These are phyloP conservation scores for Dolomedes plantarius DNA, from an alignment of 2,888 invertebrate species.

Conservation along the genomic window DNA sequence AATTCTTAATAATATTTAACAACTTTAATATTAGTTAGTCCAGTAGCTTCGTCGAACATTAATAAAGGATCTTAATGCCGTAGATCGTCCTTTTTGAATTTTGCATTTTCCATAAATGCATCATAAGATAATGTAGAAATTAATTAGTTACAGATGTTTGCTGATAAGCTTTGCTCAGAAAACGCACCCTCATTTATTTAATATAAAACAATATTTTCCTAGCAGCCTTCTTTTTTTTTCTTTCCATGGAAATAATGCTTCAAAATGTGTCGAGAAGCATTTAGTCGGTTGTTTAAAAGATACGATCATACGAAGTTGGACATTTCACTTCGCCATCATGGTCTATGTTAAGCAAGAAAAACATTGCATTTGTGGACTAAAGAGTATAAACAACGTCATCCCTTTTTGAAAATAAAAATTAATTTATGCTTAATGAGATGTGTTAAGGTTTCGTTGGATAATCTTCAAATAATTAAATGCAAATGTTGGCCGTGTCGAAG, in stretches of 20 bases:
- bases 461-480: constrained; percentile 38
- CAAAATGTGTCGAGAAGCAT: too few relatives aligned
- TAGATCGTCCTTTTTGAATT: background rate
- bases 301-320: background rate
- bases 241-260: too few relatives aligned
- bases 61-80: background rate
- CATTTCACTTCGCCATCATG: background rate
- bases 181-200: background rate
- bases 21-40: too few relatives aligned
- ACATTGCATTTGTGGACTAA: background rate
- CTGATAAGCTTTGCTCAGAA: background rate
- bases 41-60: too few relatives aligned
- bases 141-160: background rate
- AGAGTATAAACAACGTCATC: too few relatives aligned
- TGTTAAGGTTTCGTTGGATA: constrained; percentile 2
- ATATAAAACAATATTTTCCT: background rate
- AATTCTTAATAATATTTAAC: too few relatives aligned
- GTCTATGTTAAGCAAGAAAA: background rate
- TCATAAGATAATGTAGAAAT: background rate
- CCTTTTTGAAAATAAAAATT: too few relatives aligned
- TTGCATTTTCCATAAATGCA: background rate
- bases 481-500: constrained; percentile 26
- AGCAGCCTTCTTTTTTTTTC: background rate
- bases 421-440: constrained; percentile 13
- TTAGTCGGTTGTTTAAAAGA: too few relatives aligned